Evolutionary conservation across 2,888 invertebrate species (phyloP), one percentile per base, ranked within the genome.

Genomic region (Pediacus dermestoides): DNA sequence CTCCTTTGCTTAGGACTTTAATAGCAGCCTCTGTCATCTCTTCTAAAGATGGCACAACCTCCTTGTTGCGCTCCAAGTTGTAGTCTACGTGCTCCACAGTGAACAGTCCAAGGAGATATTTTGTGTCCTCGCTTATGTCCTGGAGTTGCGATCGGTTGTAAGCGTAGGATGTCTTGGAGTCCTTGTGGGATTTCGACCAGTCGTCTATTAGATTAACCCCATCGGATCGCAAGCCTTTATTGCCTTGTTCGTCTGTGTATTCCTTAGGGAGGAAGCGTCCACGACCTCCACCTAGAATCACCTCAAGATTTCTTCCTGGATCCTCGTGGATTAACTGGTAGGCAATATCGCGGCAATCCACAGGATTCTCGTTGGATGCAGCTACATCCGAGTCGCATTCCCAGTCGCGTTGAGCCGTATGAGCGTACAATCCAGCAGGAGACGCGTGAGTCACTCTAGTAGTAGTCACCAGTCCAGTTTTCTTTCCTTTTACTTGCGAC

Each of bases 1-100:
- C 16, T 9, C 10, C 16, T 2, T 31, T 34, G 2, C 25, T 13
- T 10, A 35, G 15, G 8, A 87, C 70, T 51, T 82, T 72, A 34
- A 92, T 82, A 0, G 91, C 89, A 32, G 77, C 79, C 51, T 76
- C 73, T 0, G 86, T 85, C 89, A 92, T 88, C 62, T 90, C 87
- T 38, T 76, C 76, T 9, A 92, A 63, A 0, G 82, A 78, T 0
- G 91, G 91, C n/a, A 21, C 21, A 0, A 61, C 57, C 7, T n/a
- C n/a, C 21, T 21, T 21, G 39, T 72, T 65, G 2, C 79, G 75
- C 50, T 83, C 78, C 40, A 84, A 58, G 46, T 85, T 82, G 61
- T 82, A 89, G 2, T 31, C 31, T 21, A 52, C 50, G 34, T 61
- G 59, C 26, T 42, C 39, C 1, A 34, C 10, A 27, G 47, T 50